A percentile compares a stretch with the other conserved stretches of the same genome.
These are phyloP conservation scores for Trigoniulus corallinus DNA, from an alignment of 1,140 invertebrate species.

Conservation along the genomic window DNA sequence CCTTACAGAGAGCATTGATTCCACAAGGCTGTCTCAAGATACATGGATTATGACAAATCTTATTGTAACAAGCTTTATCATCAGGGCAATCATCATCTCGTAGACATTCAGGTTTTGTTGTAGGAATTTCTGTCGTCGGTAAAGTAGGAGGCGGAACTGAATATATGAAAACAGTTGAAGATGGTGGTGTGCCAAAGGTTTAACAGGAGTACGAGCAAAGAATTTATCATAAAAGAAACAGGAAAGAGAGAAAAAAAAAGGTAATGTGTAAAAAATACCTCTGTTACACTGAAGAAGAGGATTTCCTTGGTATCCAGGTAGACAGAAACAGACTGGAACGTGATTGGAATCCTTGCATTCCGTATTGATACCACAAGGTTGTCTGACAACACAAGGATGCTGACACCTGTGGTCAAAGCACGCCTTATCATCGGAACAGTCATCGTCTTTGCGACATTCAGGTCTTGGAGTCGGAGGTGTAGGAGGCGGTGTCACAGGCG, in stretches of 20 bases:
- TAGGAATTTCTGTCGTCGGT: not conserved
- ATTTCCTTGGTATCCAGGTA: slow-evolving; percentile 64
- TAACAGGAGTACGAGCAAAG: too few species aligned
- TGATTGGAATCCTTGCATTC: slow-evolving; percentile 28
- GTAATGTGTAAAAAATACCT: not conserved
- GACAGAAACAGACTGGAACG: slow-evolving; percentile 50
- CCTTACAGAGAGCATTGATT: slow-evolving; percentile 52
- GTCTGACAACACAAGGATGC: slow-evolving; percentile 55
- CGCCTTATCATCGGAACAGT: slow-evolving; percentile 21
- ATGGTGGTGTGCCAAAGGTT: too few species aligned
- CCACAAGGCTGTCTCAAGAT: slow-evolving; percentile 36
- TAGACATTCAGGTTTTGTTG: slow-evolving; percentile 2
- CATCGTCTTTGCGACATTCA: slow-evolving; percentile 18
- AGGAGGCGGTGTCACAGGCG: not conserved
- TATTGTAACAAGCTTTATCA: slow-evolving; percentile 18
- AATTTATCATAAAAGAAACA: too few species aligned
- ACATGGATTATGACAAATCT: slow-evolving; percentile 8
- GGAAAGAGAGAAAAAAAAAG: too few species aligned
- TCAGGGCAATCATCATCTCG: slow-evolving; percentile 20
- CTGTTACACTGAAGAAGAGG: slow-evolving; percentile 50
- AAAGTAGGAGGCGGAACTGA: not conserved
- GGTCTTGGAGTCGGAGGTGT: slow-evolving; percentile 5
- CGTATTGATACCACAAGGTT: slow-evolving; percentile 22
- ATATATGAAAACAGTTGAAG: not conserved
- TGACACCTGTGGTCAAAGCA: slow-evolving; percentile 23